Percentiles rank a stretch among this genome's conserved stretches.
These are phyloP conservation scores for Drosophila kokeensis DNA, from an alignment of 2,888 invertebrate genomes.

Conservation along the genomic window DNA sequence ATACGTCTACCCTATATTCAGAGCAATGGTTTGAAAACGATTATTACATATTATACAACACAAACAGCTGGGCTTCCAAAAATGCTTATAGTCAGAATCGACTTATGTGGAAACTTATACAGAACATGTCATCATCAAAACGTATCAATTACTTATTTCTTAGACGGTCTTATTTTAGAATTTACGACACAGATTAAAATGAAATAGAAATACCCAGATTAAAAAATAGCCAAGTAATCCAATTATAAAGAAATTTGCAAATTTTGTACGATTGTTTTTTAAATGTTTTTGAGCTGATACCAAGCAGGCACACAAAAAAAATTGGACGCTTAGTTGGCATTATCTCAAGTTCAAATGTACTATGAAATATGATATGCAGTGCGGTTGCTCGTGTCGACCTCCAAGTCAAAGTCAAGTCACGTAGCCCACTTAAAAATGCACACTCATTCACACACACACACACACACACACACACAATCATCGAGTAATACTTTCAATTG, in stretches of 20 bases:
- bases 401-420: constrained; percentile 63
- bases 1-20: neutral
- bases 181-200: neutral
- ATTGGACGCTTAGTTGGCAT: constrained; percentile 13
- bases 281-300: constrained; percentile 6
- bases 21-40: neutral
- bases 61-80: neutral
- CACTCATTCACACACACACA: neutral
- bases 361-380: constrained; percentile 37
- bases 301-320: neutral
- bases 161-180: neutral
- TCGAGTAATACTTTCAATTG: constrained; percentile 19
- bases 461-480: neutral
- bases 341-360: constrained; percentile 45
- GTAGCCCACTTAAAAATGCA: constrained; percentile 53
- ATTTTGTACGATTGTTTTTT: neutral
- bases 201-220: neutral
- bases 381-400: constrained; percentile 44
- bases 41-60: neutral
- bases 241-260: neutral
- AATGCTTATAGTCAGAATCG: no score
- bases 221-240: neutral
- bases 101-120: neutral
- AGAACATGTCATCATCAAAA: neutral
- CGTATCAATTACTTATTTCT: neutral